Evolutionary conservation across 2,888 invertebrate genomes (phyloP).

Genomic region (Auanema sp.): DNA sequence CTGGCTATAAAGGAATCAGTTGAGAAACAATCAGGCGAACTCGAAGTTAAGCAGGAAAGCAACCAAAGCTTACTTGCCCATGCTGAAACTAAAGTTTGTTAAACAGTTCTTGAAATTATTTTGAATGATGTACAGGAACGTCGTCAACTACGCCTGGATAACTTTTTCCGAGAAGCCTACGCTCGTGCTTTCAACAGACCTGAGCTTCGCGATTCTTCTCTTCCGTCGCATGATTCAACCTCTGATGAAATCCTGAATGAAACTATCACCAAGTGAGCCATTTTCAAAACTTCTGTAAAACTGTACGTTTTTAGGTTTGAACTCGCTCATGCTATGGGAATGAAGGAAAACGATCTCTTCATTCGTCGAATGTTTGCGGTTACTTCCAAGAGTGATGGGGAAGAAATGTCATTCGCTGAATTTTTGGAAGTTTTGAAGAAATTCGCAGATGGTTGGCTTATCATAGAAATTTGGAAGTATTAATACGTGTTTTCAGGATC

Average conservation of each 20-base stretch:
- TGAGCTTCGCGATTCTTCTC: constrained; percentile 40
- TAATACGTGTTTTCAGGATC: constrained; percentile 2
- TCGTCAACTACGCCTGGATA: constrained; percentile 84
- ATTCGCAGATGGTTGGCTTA: constrained; percentile 42
- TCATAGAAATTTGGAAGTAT: not conserved
- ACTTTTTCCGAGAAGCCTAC: constrained; percentile 78
- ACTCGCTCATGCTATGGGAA: constrained; percentile 90
- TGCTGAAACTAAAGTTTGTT: constrained; percentile 79
- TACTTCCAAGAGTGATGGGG: constrained; percentile 75
- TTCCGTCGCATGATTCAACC: constrained; percentile 18
- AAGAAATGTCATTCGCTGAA: constrained; percentile 86
- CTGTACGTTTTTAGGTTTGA: constrained; percentile 71
- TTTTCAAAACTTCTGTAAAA: constrained; percentile 1
- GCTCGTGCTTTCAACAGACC: constrained; percentile 42
- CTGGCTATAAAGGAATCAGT: constrained; percentile 19
- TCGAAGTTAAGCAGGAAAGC: constrained; percentile 22
- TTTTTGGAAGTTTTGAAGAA: constrained; percentile 79
- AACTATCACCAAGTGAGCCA: constrained; percentile 45
- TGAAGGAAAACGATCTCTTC: constrained; percentile 90
- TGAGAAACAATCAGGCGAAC: constrained; percentile 18
- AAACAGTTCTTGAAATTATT: not conserved
- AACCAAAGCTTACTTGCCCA: constrained; percentile 43
- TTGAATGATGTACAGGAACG: constrained; percentile 66
- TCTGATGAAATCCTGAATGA: constrained; percentile 52
- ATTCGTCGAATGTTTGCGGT: constrained; percentile 97